Conservation (phyloP, 2,888 invertebrate species). For the Hydroisotoma schaefferi region DNA sequence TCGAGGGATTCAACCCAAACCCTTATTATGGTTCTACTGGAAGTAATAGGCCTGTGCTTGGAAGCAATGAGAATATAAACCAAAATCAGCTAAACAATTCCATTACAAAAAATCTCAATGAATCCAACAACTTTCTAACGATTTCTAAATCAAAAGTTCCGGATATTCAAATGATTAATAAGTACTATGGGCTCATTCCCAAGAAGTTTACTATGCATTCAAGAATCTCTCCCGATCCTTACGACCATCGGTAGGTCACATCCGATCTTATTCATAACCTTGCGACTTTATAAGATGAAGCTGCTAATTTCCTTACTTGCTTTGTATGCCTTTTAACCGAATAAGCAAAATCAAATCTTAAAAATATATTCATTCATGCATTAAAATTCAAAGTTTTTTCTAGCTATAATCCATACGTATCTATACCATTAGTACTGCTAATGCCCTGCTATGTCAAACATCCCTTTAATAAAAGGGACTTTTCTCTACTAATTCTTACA, state of each 20-base stretch:
- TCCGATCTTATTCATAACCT: neutral
- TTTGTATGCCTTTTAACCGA: no score
- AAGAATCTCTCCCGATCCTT: constrained; percentile 9
- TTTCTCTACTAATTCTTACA: no score
- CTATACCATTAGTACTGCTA: no score
- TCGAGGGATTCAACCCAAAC: neutral
- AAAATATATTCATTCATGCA: no score
- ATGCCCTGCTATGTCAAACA: no score
- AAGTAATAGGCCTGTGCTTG: neutral
- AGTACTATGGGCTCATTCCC: constrained; percentile 48
- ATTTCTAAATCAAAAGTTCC: constrained; percentile 36
- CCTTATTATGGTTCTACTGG: neutral
- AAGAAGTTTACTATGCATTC: constrained; percentile 45
- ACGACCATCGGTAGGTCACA: no score
- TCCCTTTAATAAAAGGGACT: no score
- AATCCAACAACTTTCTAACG: neutral
- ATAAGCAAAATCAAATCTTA: no score
- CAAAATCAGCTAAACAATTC: neutral
- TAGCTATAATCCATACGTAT: no score
- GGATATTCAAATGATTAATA: constrained; percentile 48
- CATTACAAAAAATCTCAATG: neutral
- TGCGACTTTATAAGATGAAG: no score
- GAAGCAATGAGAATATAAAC: constrained; percentile 5
- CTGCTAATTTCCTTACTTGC: no score
- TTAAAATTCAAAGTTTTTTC: no score